A percentile compares a stretch with the other conserved stretches of the same genome.
Evolutionary conservation across 2,888 invertebrate genomes (phyloP).

Genomic region (Plutella xylostella): DNA sequence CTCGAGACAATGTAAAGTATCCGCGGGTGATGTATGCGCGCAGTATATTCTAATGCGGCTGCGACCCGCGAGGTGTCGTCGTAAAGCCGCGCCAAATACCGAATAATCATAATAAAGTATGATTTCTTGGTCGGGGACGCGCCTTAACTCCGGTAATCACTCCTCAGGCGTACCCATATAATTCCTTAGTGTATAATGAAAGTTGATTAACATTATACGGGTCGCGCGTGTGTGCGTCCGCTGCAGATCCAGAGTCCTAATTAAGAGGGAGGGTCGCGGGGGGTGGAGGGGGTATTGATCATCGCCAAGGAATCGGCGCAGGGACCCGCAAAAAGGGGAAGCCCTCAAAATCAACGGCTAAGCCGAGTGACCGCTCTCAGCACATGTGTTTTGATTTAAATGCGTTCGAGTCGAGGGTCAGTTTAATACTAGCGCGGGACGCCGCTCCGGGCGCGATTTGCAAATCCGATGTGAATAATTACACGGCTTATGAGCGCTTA

Average conservation of each 20-base stretch:
- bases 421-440: slow-evolving; percentile 55
- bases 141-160: slow-evolving; percentile 63
- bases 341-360: slow-evolving; percentile 64
- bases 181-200: slow-evolving; percentile 71
- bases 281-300: slow-evolving; percentile 58
- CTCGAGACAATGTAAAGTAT: slow-evolving; percentile 39
- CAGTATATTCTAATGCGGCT: slow-evolving; percentile 57
- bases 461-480: slow-evolving; percentile 69
- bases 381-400: slow-evolving; percentile 69
- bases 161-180: slow-evolving; percentile 68
- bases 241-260: slow-evolving; percentile 88
- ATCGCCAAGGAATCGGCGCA: slow-evolving; percentile 68
- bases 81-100: slow-evolving; percentile 47
- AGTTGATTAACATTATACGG: slow-evolving; percentile 66
- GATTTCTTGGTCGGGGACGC: slow-evolving; percentile 66
- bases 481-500: slow-evolving; percentile 66
- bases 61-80: slow-evolving; percentile 46
- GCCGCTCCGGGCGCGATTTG: slow-evolving; percentile 61
- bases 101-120: slow-evolving; percentile 66
- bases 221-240: slow-evolving; percentile 76
- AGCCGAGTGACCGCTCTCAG: slow-evolving; percentile 49
- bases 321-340: slow-evolving; percentile 66
- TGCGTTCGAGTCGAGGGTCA: slow-evolving; percentile 54
- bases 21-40: slow-evolving; percentile 48
- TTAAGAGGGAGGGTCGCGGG: slow-evolving; percentile 75